Conservation (phyloP, 2,113 vertebrate genomes). For the Crypturellus undulatus region DNA sequence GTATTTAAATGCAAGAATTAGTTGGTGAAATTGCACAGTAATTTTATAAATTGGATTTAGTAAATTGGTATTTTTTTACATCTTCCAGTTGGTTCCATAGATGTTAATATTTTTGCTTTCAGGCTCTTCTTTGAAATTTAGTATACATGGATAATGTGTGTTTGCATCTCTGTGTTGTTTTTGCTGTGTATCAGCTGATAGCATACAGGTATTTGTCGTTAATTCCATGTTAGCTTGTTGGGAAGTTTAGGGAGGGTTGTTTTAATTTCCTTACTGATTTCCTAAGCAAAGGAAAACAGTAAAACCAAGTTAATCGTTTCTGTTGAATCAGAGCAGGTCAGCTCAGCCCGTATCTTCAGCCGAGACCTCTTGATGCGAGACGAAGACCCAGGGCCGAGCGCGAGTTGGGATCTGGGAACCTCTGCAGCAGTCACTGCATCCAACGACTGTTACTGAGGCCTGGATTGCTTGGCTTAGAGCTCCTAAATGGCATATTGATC, state of each 20-base stretch:
- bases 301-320: neutral
- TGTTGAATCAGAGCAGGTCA: neutral
- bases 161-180: too few relatives aligned
- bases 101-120: neutral
- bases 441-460: neutral
- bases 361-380: too few relatives aligned
- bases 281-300: neutral
- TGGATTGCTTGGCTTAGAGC: neutral
- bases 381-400: neutral
- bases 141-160: too few relatives aligned
- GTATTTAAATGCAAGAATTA: neutral
- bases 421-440: neutral
- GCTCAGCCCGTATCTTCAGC: neutral
- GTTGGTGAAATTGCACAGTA: neutral
- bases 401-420: neutral
- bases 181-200: too few relatives aligned
- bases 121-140: neutral
- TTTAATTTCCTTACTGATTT: too few relatives aligned
- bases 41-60: neutral
- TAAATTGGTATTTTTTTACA: neutral
- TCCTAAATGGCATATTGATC: constrained; percentile 4
- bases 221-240: too few relatives aligned
- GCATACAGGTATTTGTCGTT: too few relatives aligned
- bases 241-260: too few relatives aligned
- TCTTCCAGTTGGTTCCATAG: neutral